phyloP scores from a whole-genome alignment of 2,888 invertebrate genomes.

The Lutraria lutraria region DNA sequence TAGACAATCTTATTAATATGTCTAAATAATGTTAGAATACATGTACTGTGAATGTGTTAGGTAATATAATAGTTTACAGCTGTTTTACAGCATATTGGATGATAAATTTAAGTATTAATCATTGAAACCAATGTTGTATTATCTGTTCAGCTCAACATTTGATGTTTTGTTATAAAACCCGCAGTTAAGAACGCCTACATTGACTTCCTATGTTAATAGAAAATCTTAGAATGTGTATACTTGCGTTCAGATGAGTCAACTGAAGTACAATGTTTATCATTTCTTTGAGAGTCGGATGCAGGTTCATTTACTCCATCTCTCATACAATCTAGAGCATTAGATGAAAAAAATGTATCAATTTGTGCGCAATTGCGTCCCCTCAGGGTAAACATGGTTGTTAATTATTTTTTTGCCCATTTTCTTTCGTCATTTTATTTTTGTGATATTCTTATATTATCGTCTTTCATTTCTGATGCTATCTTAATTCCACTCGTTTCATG shows the following conservation, averaged over 20 bases:
- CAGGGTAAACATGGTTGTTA: not conserved
- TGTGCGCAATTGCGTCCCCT: not conserved
- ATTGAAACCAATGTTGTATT: not conserved
- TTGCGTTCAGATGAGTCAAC: no score
- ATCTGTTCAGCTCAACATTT: not conserved
- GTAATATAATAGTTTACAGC: conserved; percentile 8
- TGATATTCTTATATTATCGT: not conserved
- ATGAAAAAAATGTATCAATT: not conserved
- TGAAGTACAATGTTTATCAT: not conserved
- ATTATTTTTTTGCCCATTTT: not conserved
- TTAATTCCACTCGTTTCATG: not conserved
- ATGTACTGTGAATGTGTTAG: not conserved
- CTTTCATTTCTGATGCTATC: not conserved
- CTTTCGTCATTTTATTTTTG: not conserved
- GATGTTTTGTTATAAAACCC: not conserved
- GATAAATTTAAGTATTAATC: conserved; percentile 14
- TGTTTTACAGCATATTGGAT: not conserved
- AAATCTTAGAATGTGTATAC: no score
- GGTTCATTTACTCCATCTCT: not conserved
- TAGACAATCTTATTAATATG: not conserved
- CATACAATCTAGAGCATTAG: not conserved
- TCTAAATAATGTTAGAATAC: not conserved
- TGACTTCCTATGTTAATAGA: not conserved
- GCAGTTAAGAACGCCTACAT: not conserved
- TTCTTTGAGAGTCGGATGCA: not conserved